These are phyloP conservation scores for Geococcyx californianus DNA, from an alignment of 2,113 vertebrate genomes.

Conservation along the genomic window DNA sequence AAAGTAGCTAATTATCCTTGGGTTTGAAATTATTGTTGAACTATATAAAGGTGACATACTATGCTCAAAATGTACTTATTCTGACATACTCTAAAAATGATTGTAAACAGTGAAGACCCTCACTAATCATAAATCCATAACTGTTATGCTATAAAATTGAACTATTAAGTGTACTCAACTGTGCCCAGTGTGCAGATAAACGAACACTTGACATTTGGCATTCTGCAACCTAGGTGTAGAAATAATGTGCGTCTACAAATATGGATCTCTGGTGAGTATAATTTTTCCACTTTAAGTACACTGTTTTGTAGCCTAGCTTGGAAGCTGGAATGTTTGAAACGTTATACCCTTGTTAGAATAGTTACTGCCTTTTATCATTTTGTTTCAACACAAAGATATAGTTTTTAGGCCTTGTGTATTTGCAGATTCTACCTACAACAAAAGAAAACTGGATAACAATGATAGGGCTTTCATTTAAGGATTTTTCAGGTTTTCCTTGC, in stretches of 20 bases:
- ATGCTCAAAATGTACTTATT: background rate
- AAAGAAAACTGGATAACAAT: background rate
- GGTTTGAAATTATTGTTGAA: background rate
- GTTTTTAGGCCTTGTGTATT: background rate
- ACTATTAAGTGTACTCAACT: background rate
- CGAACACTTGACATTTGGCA: conserved; percentile 38
- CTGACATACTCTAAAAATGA: background rate
- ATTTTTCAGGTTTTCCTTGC: background rate
- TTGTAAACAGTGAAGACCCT: background rate
- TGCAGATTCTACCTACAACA: background rate
- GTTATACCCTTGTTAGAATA: background rate
- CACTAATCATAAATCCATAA: background rate
- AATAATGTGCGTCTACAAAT: conserved; percentile 98
- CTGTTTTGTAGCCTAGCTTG: background rate
- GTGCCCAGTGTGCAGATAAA: background rate
- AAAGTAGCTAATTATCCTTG: background rate
- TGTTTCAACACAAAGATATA: background rate
- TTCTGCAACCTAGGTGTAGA: conserved; percentile 87
- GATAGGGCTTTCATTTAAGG: background rate
- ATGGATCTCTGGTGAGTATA: conserved; percentile 92
- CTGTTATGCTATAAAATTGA: background rate
- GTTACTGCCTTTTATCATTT: background rate
- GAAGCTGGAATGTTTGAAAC: background rate
- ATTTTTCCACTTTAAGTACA: background rate
- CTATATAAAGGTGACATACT: background rate